Base-by-base conservation (phyloP, 2,888 invertebrate species). In the Tipula unca region DNA sequence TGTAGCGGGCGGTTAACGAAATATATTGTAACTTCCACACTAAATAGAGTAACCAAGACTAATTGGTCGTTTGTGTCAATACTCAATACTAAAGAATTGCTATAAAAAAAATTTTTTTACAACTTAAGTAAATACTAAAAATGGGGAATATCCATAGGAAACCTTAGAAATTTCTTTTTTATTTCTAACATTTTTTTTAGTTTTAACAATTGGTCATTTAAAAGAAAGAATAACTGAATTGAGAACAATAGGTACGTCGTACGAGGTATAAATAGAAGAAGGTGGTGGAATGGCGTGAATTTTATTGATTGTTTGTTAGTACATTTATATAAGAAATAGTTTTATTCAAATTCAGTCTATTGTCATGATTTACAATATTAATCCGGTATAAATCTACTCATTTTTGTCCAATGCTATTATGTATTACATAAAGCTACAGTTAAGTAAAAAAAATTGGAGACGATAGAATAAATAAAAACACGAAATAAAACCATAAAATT, bases 181-280 rank as follows among this genome's bases (percentile, higher is more conserved):
- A 17, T 17, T 36, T 36, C 8, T 36, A 35, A 3, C 10, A 36
- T 6, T 36, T 10, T 39, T 39, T 48, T 48, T 48, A n/a, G 8
- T 69, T 69, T 48, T 69, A 69, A 69, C 69, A 69, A 69, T 69
- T 69, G 69, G 69, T 69, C 69, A 69, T 69, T 69, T 69, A 25
- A 69, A 69, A 69, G 25, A 69, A 69, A 69, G 69, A 20, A 69
- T 25, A 25, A 69, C n/a, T 69, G 25, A 69, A 69, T 25, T 25
- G 69, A 69, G 69, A 69, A 69, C 69, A 69, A 69, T 69, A 69
- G 42, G n/a, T 69, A 69, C 25, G n/a, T n/a, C n/a, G n/a, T n/a
- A n/a, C 39, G 10, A 17, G n/a, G n/a, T n/a, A 8, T 48, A n/a
- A 25, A 69, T 25, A 69, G 25, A 25, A 10, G n/a, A 48, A 17